These are phyloP conservation scores for Rhodeus uyekii DNA, from an alignment of 2,797 vertebrate species.

Conservation along the genomic window DNA sequence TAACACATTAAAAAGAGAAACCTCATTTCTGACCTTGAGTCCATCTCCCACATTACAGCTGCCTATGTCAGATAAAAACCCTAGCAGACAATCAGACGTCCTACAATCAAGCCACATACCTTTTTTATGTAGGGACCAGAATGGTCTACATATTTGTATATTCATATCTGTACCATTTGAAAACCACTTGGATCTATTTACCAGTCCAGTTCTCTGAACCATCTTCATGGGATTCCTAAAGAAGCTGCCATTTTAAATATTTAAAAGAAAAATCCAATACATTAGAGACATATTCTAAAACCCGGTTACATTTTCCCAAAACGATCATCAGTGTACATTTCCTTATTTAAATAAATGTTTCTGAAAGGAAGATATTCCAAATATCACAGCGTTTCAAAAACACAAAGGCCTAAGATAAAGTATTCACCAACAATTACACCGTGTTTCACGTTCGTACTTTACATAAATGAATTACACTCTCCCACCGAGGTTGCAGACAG, in stretches of 20 bases:
- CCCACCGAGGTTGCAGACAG: constrained; percentile 1
- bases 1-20: constrained; percentile 11
- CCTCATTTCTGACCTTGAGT: neutral
- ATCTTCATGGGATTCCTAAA: neutral
- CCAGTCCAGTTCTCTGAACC: neutral
- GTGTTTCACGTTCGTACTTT: constrained; percentile 22
- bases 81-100: neutral
- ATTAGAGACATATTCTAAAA: neutral
- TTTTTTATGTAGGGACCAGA: neutral
- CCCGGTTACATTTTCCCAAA: neutral
- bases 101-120: neutral
- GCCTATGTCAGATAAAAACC: neutral
- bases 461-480: constrained; percentile 5
- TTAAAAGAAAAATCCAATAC: too few relatives aligned
- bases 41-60: neutral
- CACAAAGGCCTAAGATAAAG: neutral
- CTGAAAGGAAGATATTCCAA: neutral
- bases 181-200: neutral
- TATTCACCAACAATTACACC: neutral
- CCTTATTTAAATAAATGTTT: neutral
- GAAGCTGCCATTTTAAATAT: too few relatives aligned
- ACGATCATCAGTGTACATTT: neutral
- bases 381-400: neutral
- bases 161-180: too few relatives aligned
- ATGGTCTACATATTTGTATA: constrained; percentile 14